Percentiles rank a stretch among this genome's conserved stretches.
These are phyloP conservation scores for Sipha flava DNA, from an alignment of 1,140 invertebrate species.

Conservation along the genomic window DNA sequence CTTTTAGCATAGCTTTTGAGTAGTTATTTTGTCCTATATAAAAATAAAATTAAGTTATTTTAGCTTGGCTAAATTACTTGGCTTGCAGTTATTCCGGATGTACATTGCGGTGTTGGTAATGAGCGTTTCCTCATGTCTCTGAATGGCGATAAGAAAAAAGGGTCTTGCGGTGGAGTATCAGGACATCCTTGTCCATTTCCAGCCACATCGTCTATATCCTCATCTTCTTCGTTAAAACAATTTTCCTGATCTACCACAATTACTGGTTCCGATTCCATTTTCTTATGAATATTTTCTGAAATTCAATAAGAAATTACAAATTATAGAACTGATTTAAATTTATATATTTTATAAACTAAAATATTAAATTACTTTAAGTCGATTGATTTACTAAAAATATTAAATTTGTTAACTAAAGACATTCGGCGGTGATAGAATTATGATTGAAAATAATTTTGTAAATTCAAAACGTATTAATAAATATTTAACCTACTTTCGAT, in stretches of 20 bases:
- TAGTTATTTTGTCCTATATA: too few species aligned
- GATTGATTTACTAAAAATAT: too few species aligned
- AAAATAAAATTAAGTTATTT: too few species aligned
- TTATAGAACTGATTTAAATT: background rate
- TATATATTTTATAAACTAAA: too few species aligned
- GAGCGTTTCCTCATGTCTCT: conserved; percentile 67
- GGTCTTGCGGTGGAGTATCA: conserved; percentile 53
- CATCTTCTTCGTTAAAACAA: conserved; percentile 46
- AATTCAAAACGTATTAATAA: too few species aligned
- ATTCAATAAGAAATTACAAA: background rate
- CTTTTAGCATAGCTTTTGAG: too few species aligned
- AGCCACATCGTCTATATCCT: conserved; percentile 51
- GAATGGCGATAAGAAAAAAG: conserved; percentile 69
- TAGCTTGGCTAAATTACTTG: conserved; percentile 58
- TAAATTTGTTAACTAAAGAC: too few species aligned
- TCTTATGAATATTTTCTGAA: background rate
- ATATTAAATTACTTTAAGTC: too few species aligned
- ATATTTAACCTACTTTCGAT: too few species aligned
- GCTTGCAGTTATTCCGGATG: conserved; percentile 71
- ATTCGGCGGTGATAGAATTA: too few species aligned
- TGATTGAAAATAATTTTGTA: too few species aligned
- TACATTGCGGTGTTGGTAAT: conserved; percentile 69
- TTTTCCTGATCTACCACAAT: conserved; percentile 71
- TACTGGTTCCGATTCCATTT: conserved; percentile 51
- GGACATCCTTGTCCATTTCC: conserved; percentile 47